A percentile compares a stretch with the other conserved stretches of the same genome.
Conservation (phyloP, 2,113 vertebrate species). For the Neofelis nebulosa region DNA sequence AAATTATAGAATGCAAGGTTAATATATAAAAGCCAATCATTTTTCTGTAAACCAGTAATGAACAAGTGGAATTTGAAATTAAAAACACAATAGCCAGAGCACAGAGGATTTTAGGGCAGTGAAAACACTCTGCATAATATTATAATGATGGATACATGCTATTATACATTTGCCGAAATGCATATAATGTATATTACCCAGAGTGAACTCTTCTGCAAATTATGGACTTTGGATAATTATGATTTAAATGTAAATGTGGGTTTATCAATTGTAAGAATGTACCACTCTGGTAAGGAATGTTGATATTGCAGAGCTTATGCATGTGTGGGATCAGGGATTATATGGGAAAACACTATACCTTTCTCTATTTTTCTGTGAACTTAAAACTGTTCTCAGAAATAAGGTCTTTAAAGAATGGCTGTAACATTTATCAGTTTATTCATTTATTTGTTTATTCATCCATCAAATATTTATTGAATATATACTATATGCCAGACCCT, state of each 20-base stretch:
- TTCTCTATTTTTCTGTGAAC: background rate
- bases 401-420: background rate
- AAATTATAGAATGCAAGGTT: background rate
- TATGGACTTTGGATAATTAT: background rate
- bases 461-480: background rate
- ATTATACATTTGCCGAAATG: background rate
- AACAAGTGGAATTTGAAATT: background rate
- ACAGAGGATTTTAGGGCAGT: background rate
- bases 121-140: background rate
- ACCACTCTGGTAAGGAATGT: background rate
- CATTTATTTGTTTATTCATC: background rate
- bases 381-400: background rate
- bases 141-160: background rate
- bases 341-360: background rate
- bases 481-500: background rate
- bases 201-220: background rate
- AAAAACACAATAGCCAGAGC: background rate
- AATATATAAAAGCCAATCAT: background rate
- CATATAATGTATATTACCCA: background rate
- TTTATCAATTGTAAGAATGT: background rate
- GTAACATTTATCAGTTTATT: background rate
- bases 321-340: background rate
- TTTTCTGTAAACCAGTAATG: background rate
- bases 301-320: background rate
- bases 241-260: background rate